These are phyloP conservation scores for Drosophila flavopinicola DNA, from an alignment of 2,888 invertebrate species.

Conservation along the genomic window DNA sequence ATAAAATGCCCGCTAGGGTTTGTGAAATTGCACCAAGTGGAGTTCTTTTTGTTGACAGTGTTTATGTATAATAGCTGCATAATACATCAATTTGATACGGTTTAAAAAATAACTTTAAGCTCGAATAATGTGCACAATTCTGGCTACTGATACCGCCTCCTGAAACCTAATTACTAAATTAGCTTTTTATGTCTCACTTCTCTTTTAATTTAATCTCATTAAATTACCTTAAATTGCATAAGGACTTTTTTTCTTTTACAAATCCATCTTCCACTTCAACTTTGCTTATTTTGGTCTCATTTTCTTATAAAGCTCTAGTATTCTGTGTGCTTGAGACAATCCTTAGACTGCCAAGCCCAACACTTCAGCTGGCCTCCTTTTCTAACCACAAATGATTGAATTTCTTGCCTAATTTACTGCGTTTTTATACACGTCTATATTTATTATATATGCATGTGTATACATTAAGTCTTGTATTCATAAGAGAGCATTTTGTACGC, in stretches of 20 bases:
- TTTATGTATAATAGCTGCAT: neutral
- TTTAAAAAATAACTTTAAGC: neutral
- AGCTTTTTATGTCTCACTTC: neutral
- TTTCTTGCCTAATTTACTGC: conserved; percentile 68
- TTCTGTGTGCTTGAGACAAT: neutral
- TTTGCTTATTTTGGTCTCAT: neutral
- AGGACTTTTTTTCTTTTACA: neutral
- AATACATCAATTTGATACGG: neutral
- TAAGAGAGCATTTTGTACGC: conserved; percentile 64
- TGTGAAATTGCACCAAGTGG: neutral
- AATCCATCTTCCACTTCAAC: conserved; percentile 4
- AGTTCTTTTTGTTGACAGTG: neutral
- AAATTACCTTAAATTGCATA: neutral
- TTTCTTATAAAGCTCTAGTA: neutral
- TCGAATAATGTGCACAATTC: neutral
- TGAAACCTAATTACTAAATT: neutral
- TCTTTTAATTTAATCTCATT: neutral
- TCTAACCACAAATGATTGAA: conserved; percentile 54
- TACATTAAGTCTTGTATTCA: conserved; percentile 49
- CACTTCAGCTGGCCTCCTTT: neutral
- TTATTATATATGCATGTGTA: neutral
- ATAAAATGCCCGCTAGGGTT: conserved; percentile 1
- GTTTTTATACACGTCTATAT: conserved; percentile 25
- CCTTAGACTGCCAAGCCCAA: conserved; percentile 2
- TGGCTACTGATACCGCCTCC: neutral